Evolutionary conservation across 2,113 vertebrate species (phyloP).

Genomic region (Mugil cephalus): DNA sequence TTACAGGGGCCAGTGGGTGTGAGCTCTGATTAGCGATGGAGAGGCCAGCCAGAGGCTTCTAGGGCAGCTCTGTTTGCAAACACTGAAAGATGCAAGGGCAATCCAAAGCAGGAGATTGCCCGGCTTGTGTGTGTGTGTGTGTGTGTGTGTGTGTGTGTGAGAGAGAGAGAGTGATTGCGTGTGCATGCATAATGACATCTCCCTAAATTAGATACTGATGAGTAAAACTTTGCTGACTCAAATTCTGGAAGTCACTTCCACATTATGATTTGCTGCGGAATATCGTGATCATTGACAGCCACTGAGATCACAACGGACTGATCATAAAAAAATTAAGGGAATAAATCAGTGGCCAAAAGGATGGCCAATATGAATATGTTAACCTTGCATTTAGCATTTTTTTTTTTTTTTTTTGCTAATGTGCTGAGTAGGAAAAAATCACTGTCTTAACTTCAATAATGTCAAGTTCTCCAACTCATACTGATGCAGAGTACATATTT

Average conservation of each 20-base stretch:
- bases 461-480: conserved; percentile 73
- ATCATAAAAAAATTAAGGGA: conserved; percentile 34
- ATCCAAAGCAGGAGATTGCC: conserved; percentile 63
- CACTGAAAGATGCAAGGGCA: conserved; percentile 63
- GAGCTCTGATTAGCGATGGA: conserved; percentile 75
- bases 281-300: conserved; percentile 53
- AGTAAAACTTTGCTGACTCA: conserved; percentile 59
- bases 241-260: conserved; percentile 31
- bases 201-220: conserved; percentile 59
- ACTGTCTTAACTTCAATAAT: conserved; percentile 66
- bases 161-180: conserved; percentile 13
- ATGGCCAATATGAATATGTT: conserved; percentile 60
- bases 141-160: conserved; percentile 43
- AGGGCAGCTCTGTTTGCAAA: conserved; percentile 73
- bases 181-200: conserved; percentile 57
- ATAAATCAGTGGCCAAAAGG: conserved; percentile 62
- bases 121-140: conserved; percentile 11
- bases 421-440: conserved; percentile 71
- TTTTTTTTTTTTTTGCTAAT: conserved; percentile 59
- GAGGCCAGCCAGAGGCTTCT: conserved; percentile 74
- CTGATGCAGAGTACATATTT: conserved; percentile 84
- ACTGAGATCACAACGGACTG: conserved; percentile 44
- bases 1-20: conserved; percentile 56
- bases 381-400: conserved; percentile 73
- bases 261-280: conserved; percentile 62